phyloP scores from a whole-genome alignment of 2,113 vertebrate genomes.

The Periophthalmodon schlosseri region DNA sequence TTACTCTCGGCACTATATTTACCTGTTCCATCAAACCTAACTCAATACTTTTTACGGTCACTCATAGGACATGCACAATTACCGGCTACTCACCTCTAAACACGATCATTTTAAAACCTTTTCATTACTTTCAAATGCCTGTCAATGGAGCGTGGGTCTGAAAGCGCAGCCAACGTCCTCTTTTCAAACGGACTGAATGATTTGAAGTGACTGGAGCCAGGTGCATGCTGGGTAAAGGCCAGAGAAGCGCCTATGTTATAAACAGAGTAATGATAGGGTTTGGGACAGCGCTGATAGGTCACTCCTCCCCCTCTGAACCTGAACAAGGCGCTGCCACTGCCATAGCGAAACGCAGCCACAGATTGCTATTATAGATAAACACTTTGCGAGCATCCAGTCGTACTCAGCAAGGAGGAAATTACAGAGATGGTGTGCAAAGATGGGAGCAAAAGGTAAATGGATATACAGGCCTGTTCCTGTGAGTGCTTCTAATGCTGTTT shows the following conservation, averaged over 20 bases:
- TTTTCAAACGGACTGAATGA: slow-evolving; percentile 15
- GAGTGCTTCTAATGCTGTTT: not conserved
- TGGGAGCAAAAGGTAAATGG: slow-evolving; percentile 39
- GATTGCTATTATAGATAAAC: slow-evolving; percentile 79
- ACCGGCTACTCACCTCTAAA: not conserved
- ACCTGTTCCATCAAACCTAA: not conserved
- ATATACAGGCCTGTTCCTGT: not conserved
- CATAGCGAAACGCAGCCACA: slow-evolving; percentile 51
- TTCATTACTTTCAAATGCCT: slow-evolving; percentile 15
- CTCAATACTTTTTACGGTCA: not conserved
- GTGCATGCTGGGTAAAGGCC: slow-evolving; percentile 8
- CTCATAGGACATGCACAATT: not conserved
- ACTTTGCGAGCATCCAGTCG: slow-evolving; percentile 52
- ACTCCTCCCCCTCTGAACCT: slow-evolving; percentile 34
- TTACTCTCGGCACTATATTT: not conserved
- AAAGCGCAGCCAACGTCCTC: slow-evolving; percentile 31
- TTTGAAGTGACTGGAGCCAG: slow-evolving; percentile 16
- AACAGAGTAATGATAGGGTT: slow-evolving; percentile 48
- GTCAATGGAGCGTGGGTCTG: slow-evolving; percentile 29
- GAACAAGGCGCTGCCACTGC: slow-evolving; percentile 24
- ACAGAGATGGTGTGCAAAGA: slow-evolving; percentile 60
- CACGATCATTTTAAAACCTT: not conserved
- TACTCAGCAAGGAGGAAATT: slow-evolving; percentile 60
- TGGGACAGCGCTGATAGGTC: slow-evolving; percentile 24
- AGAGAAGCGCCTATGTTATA: slow-evolving; percentile 28